phyloP scores from a whole-genome alignment of 2,888 invertebrate species.

The Lithophane semibrunnea region DNA sequence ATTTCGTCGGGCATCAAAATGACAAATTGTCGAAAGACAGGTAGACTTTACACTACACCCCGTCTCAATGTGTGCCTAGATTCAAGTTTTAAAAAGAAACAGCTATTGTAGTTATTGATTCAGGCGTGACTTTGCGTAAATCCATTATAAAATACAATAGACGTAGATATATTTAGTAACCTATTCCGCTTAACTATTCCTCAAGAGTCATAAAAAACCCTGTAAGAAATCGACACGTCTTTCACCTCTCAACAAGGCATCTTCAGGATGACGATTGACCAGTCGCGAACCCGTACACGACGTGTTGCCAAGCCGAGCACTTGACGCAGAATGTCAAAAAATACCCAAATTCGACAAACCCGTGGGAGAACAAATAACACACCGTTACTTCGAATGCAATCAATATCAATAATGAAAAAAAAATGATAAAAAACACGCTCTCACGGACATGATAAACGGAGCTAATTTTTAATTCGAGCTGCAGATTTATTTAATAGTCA shows the following conservation, averaged over 20 bases:
- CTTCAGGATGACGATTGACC: no score
- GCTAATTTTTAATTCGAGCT: constrained; percentile 85
- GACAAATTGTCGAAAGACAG: background rate
- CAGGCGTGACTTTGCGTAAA: no score
- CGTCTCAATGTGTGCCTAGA: background rate
- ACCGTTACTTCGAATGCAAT: constrained; percentile 62
- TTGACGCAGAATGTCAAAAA: no score
- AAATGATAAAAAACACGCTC: constrained; percentile 72
- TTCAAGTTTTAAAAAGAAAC: constrained; percentile 20
- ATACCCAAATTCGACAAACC: constrained; percentile 25
- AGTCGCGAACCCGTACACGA: no score
- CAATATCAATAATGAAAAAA: constrained; percentile 63
- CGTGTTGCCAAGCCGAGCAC: no score
- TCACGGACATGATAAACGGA: constrained; percentile 81
- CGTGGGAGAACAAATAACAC: constrained; percentile 61
- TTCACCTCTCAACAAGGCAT: no score
- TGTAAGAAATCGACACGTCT: no score
- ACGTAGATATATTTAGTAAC: no score
- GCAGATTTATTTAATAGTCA: constrained; percentile 83
- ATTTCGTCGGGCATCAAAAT: background rate
- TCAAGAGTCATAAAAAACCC: no score
- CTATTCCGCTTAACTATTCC: no score
- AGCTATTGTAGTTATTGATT: background rate
- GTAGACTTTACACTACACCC: no score
- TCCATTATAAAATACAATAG: no score